These are phyloP conservation scores for Tetragnatha versicolor DNA, from an alignment of 1,140 invertebrate genomes.

Conservation along the genomic window DNA sequence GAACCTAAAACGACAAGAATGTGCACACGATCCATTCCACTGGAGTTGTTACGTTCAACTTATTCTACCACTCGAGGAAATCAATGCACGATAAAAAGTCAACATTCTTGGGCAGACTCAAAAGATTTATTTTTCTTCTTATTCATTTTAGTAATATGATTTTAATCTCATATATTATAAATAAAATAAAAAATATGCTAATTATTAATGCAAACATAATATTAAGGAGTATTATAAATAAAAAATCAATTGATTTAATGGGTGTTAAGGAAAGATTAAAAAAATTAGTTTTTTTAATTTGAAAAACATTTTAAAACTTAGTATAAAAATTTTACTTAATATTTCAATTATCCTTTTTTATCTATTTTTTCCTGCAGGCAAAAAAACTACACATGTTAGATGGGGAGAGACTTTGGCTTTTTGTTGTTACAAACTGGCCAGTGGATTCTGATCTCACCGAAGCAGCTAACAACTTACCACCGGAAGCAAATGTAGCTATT, in stretches of 20 bases:
- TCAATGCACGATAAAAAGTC: no score
- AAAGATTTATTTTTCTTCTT: no score
- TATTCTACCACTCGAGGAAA: no score
- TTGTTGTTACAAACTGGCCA: neutral
- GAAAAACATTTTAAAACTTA: neutral
- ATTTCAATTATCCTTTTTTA: neutral
- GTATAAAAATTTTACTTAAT: neutral
- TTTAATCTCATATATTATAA: no score
- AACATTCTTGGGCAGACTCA: no score
- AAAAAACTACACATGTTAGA: conserved; percentile 45
- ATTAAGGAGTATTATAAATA: no score
- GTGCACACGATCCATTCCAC: no score
- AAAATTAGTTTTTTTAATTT: neutral
- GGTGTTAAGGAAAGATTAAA: neutral
- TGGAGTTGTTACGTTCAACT: no score
- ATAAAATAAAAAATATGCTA: no score
- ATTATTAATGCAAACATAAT: no score
- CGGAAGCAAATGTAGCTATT: conserved; percentile 46
- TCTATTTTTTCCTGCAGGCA: neutral
- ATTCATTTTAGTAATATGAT: no score
- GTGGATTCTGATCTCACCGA: conserved; percentile 1
- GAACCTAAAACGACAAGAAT: neutral
- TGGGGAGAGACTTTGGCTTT: conserved; percentile 15
- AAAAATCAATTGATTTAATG: neutral
- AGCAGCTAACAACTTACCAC: conserved; percentile 4